phyloP scores from a whole-genome alignment of 2,797 vertebrate genomes.

The Dallia pectoralis region DNA sequence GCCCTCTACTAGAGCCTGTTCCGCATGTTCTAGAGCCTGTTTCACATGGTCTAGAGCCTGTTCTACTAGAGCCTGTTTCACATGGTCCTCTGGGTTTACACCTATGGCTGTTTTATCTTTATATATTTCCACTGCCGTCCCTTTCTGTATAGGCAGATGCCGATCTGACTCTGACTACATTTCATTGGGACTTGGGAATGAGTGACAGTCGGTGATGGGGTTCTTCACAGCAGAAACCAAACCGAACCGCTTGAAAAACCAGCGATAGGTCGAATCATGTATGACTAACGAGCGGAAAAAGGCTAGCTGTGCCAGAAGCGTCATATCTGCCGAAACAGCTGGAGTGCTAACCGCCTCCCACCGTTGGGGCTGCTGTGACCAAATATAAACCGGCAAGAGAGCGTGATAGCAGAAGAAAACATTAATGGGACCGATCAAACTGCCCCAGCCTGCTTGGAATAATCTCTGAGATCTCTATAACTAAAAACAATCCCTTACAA shows the following conservation, averaged over 20 bases:
- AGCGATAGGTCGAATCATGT: constrained; percentile 43
- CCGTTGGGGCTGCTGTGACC: constrained; percentile 40
- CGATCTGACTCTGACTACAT: constrained; percentile 20
- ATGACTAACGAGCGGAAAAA: constrained; percentile 56
- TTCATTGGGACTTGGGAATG: constrained; percentile 20
- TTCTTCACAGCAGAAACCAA: constrained; percentile 37
- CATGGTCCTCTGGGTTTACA: too few species aligned
- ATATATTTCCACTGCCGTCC: constrained; percentile 39
- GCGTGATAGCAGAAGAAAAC: constrained; percentile 41
- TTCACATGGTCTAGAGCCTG: too few species aligned
- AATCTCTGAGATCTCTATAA: too few species aligned
- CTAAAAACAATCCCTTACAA: too few species aligned
- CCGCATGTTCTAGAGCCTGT: too few species aligned
- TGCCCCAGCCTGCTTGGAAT: not conserved
- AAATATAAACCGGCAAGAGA: constrained; percentile 24
- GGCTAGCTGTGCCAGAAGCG: constrained; percentile 51
- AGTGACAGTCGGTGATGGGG: constrained; percentile 9
- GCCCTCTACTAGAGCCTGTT: too few species aligned
- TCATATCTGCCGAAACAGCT: constrained; percentile 76
- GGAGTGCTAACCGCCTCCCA: constrained; percentile 53
- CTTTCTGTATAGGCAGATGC: constrained; percentile 7
- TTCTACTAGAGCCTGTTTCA: too few species aligned
- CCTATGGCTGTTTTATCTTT: not conserved
- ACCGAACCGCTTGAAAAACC: constrained; percentile 29
- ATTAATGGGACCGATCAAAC: constrained; percentile 6